These are phyloP conservation scores for Drosophila pseudoobscura DNA, from an alignment of 1,140 invertebrate species.

Conservation along the genomic window DNA sequence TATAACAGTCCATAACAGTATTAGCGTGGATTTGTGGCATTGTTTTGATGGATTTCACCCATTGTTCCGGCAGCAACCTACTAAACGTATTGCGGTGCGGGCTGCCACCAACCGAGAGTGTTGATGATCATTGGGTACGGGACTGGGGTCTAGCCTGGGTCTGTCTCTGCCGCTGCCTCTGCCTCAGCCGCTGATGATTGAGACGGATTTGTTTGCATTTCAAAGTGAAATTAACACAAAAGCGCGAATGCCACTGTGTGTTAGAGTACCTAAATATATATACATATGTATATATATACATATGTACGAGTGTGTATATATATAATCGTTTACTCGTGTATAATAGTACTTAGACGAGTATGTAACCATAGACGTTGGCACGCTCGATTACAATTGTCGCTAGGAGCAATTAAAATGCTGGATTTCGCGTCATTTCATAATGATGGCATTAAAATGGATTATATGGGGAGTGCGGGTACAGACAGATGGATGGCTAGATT, in stretches of 20 bases:
- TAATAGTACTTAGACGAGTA: no score
- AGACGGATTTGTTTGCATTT: conserved; percentile 69
- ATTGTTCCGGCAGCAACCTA: conserved; percentile 31
- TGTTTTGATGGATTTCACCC: conserved; percentile 39
- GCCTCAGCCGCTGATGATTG: conserved; percentile 44
- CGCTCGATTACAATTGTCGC: conserved; percentile 76
- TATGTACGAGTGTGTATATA: neutral
- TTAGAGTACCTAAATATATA: conserved; percentile 4
- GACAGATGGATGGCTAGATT: neutral
- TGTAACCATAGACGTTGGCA: conserved; percentile 54
- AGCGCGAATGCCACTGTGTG: conserved; percentile 31
- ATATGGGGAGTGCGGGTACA: neutral
- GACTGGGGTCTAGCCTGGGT: neutral
- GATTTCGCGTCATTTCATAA: conserved; percentile 67
- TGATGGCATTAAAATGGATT: conserved; percentile 8
- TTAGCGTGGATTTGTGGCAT: conserved; percentile 24
- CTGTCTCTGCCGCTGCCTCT: neutral
- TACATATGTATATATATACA: conserved; percentile 1
- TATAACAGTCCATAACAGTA: conserved; percentile 18
- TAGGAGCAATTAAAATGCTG: conserved; percentile 51
- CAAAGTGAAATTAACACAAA: conserved; percentile 60
- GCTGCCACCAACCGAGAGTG: conserved; percentile 32
- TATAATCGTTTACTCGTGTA: neutral
- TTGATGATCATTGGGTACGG: conserved; percentile 23
- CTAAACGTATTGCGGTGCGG: conserved; percentile 14